Percentiles rank a stretch among this genome's conserved stretches.
These are phyloP conservation scores for Euzophera pinguis DNA, from an alignment of 2,888 invertebrate genomes.

Conservation along the genomic window DNA sequence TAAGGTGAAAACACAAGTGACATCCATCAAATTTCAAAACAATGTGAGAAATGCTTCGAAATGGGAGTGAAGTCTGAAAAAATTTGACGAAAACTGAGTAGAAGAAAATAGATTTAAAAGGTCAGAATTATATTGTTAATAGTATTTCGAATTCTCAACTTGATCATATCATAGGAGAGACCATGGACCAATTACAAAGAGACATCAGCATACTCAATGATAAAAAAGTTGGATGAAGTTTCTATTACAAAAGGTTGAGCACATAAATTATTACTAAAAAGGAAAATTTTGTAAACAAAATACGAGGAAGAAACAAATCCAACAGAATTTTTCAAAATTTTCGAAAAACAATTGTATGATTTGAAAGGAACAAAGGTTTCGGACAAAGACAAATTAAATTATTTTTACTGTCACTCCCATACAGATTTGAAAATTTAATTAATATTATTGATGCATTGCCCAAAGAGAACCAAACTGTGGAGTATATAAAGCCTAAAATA, in stretches of 20 bases:
- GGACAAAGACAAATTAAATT: neutral
- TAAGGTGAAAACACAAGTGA: no score
- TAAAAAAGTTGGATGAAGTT: neutral
- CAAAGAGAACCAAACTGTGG: neutral
- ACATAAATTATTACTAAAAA: neutral
- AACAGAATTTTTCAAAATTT: neutral
- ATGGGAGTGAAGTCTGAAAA: no score
- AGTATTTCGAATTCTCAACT: neutral
- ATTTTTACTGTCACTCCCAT: neutral
- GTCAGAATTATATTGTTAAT: no score
- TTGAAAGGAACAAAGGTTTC: neutral
- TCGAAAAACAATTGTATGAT: no score
- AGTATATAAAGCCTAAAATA: neutral
- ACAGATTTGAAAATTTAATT: neutral
- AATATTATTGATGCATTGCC: neutral
- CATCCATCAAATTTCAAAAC: no score
- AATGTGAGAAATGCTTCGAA: no score
- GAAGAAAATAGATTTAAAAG: no score
- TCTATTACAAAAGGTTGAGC: neutral
- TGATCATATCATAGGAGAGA: neutral
- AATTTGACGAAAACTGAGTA: no score
- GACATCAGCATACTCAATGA: neutral
- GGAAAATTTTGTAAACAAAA: neutral
- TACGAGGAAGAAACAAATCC: neutral
- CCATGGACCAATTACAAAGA: no score